A percentile compares a stretch with the other conserved stretches of the same genome.
Conservation (phyloP, 2,888 invertebrate genomes). For the Ecliptopera silaceata region DNA sequence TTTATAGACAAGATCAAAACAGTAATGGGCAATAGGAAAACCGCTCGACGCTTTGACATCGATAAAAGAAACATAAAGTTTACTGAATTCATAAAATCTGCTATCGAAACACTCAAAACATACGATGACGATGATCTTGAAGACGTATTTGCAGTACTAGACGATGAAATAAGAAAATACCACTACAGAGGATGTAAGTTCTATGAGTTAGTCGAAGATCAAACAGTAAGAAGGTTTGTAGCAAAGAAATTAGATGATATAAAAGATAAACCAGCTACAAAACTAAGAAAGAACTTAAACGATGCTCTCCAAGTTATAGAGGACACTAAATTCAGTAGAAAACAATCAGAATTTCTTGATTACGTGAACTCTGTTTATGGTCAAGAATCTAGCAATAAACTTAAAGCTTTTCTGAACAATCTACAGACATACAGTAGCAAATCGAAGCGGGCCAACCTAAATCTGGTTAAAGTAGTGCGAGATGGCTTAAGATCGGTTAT, state of each 20-base stretch:
- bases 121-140: conserved; percentile 52
- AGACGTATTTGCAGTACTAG: conserved; percentile 40
- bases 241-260: conserved; percentile 38
- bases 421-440: conserved; percentile 43
- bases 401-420: conserved; percentile 41
- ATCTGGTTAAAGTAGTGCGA: conserved; percentile 43
- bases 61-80: conserved; percentile 35
- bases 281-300: conserved; percentile 40
- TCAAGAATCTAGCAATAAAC: conserved; percentile 33
- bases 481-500: conserved; percentile 44
- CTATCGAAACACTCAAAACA: conserved; percentile 37
- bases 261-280: conserved; percentile 31
- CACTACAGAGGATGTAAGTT: conserved; percentile 49
- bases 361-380: conserved; percentile 53
- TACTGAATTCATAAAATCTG: conserved; percentile 51
- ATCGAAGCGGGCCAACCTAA: conserved; percentile 33
- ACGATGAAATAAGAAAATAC: conserved; percentile 49
- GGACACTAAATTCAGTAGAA: conserved; percentile 25
- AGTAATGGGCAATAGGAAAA: conserved; percentile 24
- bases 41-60: conserved; percentile 5
- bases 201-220: conserved; percentile 43
- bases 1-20: conserved; percentile 48
- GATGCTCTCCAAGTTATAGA: conserved; percentile 27
- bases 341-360: conserved; percentile 35
- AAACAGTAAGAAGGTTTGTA: conserved; percentile 39